phyloP scores from a whole-genome alignment of 2,797 vertebrate species.

The Urosaurus nigricauda region DNA sequence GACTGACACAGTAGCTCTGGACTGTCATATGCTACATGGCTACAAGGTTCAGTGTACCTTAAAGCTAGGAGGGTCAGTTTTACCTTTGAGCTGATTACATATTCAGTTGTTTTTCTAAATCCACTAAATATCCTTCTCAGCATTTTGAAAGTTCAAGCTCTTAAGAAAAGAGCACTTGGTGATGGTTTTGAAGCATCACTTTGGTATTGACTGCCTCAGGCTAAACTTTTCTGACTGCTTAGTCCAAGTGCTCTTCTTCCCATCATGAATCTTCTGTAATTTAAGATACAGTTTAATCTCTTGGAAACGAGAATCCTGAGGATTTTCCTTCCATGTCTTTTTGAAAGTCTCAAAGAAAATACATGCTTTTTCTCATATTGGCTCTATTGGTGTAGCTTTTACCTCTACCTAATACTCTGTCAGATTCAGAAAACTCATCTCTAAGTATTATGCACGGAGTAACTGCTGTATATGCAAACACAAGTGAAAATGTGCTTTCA shows the following conservation, averaged over 20 bases:
- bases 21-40: not conserved
- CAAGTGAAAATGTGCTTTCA: constrained; percentile 71
- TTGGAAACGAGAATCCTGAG: constrained; percentile 55
- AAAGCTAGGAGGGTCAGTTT: not conserved
- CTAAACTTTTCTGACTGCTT: not conserved
- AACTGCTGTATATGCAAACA: constrained; percentile 68
- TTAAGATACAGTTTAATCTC: constrained; percentile 67
- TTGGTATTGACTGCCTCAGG: not conserved
- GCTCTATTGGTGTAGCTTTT: constrained; percentile 58
- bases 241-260: not conserved
- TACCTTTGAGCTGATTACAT: not conserved
- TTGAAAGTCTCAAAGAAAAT: constrained; percentile 50
- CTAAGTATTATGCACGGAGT: constrained; percentile 62
- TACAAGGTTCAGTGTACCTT: not conserved
- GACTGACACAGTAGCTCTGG: not conserved
- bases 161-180: not conserved
- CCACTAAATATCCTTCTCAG: not conserved
- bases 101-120: not conserved
- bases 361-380: constrained; percentile 53
- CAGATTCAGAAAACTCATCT: constrained; percentile 62
- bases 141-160: not conserved
- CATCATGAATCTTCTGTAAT: constrained; percentile 45
- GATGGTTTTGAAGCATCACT: not conserved
- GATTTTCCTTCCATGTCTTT: constrained; percentile 42
- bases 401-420: constrained; percentile 60